phyloP scores from a whole-genome alignment of 2,888 invertebrate genomes.

The Cephus runcator region DNA sequence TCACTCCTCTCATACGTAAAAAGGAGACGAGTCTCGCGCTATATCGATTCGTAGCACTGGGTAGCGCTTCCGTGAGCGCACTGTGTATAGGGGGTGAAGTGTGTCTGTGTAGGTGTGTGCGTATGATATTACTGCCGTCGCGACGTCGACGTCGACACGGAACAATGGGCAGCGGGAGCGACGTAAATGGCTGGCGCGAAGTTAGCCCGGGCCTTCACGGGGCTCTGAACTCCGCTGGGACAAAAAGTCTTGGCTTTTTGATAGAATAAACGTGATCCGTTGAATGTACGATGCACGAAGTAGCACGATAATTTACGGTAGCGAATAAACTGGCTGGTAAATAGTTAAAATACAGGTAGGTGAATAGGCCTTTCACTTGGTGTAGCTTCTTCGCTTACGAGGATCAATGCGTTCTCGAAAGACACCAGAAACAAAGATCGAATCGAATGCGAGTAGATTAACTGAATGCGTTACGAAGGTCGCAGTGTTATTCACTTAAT shows the following conservation, averaged over 20 bases:
- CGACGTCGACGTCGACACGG: not conserved
- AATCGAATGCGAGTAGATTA: not conserved
- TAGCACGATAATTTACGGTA: not conserved
- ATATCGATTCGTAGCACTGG: not conserved
- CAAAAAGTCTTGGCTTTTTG: not conserved
- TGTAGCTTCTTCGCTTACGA: not conserved
- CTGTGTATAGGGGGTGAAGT: not conserved
- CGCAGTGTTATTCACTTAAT: not conserved
- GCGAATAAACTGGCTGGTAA: not conserved
- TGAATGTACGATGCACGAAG: not conserved
- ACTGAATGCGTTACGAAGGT: not conserved
- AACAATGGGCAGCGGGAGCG: not conserved
- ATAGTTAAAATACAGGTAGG: not conserved
- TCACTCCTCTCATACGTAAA: not conserved
- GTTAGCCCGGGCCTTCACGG: not conserved
- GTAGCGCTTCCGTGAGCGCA: not conserved
- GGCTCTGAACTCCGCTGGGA: not conserved
- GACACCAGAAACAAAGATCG: not conserved
- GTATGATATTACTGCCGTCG: not conserved
- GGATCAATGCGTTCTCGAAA: not conserved
- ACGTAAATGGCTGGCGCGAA: not conserved
- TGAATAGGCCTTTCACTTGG: not conserved
- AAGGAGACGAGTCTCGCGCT: not conserved
- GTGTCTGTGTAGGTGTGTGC: not conserved
- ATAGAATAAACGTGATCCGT: not conserved